Percentiles rank a stretch among this genome's conserved stretches.
These are phyloP conservation scores for Trypoxylon attenuatum DNA, from an alignment of 2,888 invertebrate genomes.

Conservation along the genomic window DNA sequence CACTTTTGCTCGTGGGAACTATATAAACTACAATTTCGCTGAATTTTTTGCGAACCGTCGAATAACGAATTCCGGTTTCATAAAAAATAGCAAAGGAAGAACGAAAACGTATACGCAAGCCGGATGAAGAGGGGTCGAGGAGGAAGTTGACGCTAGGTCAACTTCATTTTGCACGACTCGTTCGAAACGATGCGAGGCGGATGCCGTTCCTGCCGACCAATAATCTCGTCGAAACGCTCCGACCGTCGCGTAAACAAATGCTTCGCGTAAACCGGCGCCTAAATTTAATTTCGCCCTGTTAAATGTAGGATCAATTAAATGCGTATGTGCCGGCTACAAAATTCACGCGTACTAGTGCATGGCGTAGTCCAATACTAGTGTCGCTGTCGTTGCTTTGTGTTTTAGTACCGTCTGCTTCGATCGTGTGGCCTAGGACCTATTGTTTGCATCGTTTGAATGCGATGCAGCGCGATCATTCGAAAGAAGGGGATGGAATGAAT, in stretches of 20 bases:
- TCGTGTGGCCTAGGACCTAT: too few species aligned
- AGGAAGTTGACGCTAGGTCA: not conserved
- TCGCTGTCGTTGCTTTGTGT: too few species aligned
- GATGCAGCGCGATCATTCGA: not conserved
- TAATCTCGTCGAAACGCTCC: slow-evolving; percentile 42
- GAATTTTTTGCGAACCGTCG: not conserved
- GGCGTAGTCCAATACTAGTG: too few species aligned
- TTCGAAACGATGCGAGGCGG: too few species aligned
- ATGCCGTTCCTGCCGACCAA: slow-evolving; percentile 16
- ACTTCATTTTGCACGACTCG: not conserved
- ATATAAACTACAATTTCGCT: slow-evolving; percentile 3
- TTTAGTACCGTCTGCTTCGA: too few species aligned
- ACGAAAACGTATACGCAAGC: not conserved
- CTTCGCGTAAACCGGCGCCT: slow-evolving; percentile 38
- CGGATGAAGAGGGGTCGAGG: not conserved
- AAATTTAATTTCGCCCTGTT: slow-evolving; percentile 50
- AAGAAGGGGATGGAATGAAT: too few species aligned
- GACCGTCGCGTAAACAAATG: slow-evolving; percentile 48
- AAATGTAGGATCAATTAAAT: slow-evolving; percentile 48
- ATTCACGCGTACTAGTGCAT: slow-evolving; percentile 30
- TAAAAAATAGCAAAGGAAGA: not conserved
- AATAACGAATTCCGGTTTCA: not conserved
- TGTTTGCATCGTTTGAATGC: too few species aligned
- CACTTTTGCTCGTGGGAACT: too few species aligned
- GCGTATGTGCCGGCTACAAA: slow-evolving; percentile 40